A percentile compares a stretch with the other conserved stretches of the same genome.
Evolutionary conservation across 2,113 vertebrate genomes (phyloP).

Genomic region (Orycteropus afer): DNA sequence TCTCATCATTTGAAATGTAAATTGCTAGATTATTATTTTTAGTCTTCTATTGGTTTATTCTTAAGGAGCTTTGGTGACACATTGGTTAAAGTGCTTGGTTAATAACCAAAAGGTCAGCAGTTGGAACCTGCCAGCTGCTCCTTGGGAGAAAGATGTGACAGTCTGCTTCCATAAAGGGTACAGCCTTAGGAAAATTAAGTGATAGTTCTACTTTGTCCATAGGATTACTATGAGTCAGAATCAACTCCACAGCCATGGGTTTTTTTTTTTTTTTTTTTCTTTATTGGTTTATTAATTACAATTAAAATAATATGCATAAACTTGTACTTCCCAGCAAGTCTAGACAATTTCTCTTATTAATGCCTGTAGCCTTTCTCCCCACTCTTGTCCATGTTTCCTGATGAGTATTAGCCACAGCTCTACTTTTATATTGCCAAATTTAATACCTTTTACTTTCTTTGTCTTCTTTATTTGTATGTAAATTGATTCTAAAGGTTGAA

Average conservation of each 20-base stretch:
- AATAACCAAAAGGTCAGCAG: too few species aligned
- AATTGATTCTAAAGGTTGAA: neutral
- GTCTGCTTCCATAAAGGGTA: too few species aligned
- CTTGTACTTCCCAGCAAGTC: neutral
- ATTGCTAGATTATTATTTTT: neutral
- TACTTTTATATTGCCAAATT: neutral
- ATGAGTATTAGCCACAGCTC: neutral
- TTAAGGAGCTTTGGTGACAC: too few species aligned
- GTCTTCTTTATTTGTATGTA: neutral
- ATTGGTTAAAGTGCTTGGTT: too few species aligned
- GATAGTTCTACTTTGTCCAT: too few species aligned
- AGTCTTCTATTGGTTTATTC: neutral
- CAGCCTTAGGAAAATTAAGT: too few species aligned
- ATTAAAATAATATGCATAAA: neutral
- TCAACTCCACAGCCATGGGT: too few species aligned
- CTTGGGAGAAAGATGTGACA: too few species aligned
- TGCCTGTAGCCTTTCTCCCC: neutral
- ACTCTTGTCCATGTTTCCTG: neutral
- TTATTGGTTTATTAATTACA: too few species aligned
- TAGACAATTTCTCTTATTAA: neutral
- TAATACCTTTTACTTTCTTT: neutral
- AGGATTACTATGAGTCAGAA: too few species aligned
- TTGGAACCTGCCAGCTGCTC: too few species aligned
- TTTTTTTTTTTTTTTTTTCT: too few species aligned
- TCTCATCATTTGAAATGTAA: constrained; percentile 7